Conservation (phyloP, 2,797 vertebrate species). For the Florisuga fusca region DNA sequence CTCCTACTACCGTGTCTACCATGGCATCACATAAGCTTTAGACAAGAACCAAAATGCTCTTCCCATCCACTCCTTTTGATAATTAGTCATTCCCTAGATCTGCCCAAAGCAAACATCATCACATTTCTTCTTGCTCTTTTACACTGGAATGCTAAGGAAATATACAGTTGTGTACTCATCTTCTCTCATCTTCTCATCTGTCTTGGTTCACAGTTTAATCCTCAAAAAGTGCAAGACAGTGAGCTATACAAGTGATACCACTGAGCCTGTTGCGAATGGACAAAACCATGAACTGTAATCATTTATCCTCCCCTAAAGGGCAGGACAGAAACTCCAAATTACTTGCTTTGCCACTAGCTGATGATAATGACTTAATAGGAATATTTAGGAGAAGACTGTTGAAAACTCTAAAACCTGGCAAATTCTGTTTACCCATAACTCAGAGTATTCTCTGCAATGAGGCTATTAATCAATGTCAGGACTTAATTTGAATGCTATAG, state of each 20-base stretch:
- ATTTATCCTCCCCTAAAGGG: background rate
- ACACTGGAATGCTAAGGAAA: background rate
- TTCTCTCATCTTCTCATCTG: too few relatives aligned
- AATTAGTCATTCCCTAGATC: background rate
- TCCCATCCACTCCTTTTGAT: background rate
- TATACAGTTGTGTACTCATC: background rate
- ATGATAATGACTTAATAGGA: background rate
- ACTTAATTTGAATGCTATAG: background rate
- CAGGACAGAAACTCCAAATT: background rate
- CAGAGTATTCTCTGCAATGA: background rate
- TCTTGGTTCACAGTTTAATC: background rate
- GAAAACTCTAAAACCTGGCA: background rate
- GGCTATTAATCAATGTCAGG: background rate
- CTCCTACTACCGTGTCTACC: background rate
- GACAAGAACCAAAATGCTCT: background rate
- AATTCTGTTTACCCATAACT: background rate
- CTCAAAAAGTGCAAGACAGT: background rate
- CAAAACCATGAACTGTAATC: background rate
- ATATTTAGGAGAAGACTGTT: background rate
- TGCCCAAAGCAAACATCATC: background rate
- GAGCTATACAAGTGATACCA: background rate
- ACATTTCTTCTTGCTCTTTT: background rate
- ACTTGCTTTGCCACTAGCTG: background rate
- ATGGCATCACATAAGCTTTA: background rate
- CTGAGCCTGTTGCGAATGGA: background rate